Conservation (phyloP, 2,888 invertebrate genomes). For the Kuschelorhynchus macadamiae region DNA sequence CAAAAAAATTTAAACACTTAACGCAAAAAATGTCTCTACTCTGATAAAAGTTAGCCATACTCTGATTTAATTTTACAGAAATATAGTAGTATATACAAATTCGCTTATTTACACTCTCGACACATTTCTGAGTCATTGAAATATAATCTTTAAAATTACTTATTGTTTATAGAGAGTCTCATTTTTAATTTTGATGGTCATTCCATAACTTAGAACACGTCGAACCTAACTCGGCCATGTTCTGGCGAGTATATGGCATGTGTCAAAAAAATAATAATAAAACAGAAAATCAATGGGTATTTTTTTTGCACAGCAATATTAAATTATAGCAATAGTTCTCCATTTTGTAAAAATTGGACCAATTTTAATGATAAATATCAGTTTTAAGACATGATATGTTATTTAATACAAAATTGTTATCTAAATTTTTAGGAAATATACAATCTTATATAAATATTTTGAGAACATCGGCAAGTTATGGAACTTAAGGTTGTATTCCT, state of each 20-base stretch:
- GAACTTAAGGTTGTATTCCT: not conserved
- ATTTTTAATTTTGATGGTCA: constrained; percentile 46
- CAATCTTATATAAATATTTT: not conserved
- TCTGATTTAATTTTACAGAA: constrained; percentile 44
- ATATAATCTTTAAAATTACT: constrained; percentile 46
- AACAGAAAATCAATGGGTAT: too few species aligned
- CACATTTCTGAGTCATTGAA: constrained; percentile 43
- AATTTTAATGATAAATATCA: too few species aligned
- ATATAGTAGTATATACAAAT: constrained; percentile 46
- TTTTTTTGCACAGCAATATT: too few species aligned
- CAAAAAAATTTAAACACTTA: constrained; percentile 12
- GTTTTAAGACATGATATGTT: too few species aligned
- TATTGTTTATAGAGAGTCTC: constrained; percentile 51
- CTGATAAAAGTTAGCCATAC: constrained; percentile 19
- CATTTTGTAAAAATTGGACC: too few species aligned
- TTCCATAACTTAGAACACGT: not conserved
- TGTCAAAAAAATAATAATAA: too few species aligned
- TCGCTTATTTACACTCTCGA: constrained; percentile 44
- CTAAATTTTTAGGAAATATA: not conserved
- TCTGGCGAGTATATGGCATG: not conserved
- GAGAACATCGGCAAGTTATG: constrained; percentile 4
- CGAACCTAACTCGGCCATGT: not conserved
- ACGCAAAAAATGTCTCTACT: constrained; percentile 14
- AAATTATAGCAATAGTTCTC: too few species aligned
- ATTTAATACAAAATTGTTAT: too few species aligned